A percentile compares a stretch with the other conserved stretches of the same genome.
These are phyloP conservation scores for Gasterosteus nipponicus DNA, from an alignment of 2,113 vertebrate species.

Conservation along the genomic window DNA sequence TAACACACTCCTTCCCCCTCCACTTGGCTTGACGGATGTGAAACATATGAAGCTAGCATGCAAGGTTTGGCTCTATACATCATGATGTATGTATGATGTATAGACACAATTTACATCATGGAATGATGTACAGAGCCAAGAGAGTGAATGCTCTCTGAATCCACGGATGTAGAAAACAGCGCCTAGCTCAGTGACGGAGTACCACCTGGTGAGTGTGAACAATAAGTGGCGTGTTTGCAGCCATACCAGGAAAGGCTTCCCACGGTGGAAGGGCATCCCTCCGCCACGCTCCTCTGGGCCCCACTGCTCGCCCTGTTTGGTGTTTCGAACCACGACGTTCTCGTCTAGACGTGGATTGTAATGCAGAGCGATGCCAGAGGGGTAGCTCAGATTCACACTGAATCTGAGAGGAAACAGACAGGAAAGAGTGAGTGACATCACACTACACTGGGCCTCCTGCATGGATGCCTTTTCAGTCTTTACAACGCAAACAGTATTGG, in stretches of 20 bases:
- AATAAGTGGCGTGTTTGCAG: not conserved
- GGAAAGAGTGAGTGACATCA: not conserved
- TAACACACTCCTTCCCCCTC: not conserved
- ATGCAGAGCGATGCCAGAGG: conserved; percentile 77
- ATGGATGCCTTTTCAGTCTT: not conserved
- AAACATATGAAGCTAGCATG: not conserved
- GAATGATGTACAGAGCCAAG: not conserved
- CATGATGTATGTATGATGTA: too few species aligned
- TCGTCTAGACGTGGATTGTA: conserved; percentile 81
- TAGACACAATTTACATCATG: too few species aligned
- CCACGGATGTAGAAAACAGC: not conserved
- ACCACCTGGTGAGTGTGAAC: not conserved
- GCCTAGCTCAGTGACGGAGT: not conserved
- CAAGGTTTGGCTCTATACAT: too few species aligned
- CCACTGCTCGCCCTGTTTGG: conserved; percentile 57
- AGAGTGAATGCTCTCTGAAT: not conserved
- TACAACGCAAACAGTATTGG: not conserved
- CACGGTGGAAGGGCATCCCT: conserved; percentile 73
- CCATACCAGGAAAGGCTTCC: conserved; percentile 77
- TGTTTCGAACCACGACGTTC: conserved; percentile 77
- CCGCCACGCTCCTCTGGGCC: conserved; percentile 71
- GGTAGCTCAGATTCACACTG: conserved; percentile 72
- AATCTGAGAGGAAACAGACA: conserved; percentile 68
- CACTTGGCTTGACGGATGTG: not conserved
- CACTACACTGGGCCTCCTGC: not conserved